These are phyloP conservation scores for Melanargia galathea DNA, from an alignment of 2,888 invertebrate species.

Conservation along the genomic window DNA sequence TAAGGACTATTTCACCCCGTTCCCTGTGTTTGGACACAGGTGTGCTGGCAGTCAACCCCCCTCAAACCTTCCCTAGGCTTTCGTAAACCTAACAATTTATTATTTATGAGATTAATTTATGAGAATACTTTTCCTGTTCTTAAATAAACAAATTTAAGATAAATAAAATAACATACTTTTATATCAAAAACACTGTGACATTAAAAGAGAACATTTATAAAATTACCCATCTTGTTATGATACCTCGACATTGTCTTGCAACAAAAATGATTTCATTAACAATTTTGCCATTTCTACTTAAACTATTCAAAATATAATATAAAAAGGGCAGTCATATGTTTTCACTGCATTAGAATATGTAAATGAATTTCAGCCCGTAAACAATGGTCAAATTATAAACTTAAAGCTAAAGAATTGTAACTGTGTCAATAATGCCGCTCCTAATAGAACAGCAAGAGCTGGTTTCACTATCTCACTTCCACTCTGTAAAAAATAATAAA, in stretches of 20 bases:
- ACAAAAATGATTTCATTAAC: no score
- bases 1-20: no score
- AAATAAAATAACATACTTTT: background rate
- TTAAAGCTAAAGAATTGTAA: conserved; percentile 2
- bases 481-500: conserved; percentile 57
- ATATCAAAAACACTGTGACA: background rate
- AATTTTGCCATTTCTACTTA: no score
- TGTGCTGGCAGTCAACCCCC: no score
- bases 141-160: background rate
- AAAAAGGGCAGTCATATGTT: background rate
- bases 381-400: conserved; percentile 21
- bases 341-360: background rate
- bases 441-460: conserved; percentile 43
- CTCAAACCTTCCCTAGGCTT: no score
- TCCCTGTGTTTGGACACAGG: no score
- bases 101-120: no score
- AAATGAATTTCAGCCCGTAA: background rate
- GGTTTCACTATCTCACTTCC: conserved; percentile 51
- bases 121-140: no score
- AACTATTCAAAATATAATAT: no score
- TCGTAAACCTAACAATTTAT: no score
- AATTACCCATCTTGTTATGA: no score
- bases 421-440: conserved; percentile 39
- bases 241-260: no score
- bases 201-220: background rate